Evolutionary conservation across 1,140 invertebrate species (phyloP).

Genomic region (Hetaerina americana): DNA sequence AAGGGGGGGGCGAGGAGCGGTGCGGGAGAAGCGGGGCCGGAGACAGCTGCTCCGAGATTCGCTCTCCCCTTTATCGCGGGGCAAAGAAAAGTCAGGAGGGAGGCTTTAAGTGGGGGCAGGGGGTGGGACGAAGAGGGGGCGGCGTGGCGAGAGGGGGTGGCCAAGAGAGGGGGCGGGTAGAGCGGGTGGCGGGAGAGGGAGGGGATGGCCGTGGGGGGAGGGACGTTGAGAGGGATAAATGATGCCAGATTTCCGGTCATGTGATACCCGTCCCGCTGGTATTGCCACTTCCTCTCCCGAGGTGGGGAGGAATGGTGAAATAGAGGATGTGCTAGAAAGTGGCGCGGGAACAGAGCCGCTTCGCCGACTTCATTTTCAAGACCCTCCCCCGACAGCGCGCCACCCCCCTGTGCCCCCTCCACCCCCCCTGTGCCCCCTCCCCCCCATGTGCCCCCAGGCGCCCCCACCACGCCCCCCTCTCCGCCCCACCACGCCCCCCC

Average conservation of each 20-base stretch:
- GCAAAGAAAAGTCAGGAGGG: too few species aligned
- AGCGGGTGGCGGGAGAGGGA: neutral
- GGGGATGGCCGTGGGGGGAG: neutral
- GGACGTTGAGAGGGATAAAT: conserved; percentile 4
- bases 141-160: neutral
- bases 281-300: conserved; percentile 7
- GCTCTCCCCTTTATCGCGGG: too few species aligned
- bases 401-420: neutral
- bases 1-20: too few species aligned
- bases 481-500: neutral
- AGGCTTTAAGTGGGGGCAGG: too few species aligned
- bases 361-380: neutral
- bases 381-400: neutral
- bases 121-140: neutral
- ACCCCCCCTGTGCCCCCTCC: neutral
- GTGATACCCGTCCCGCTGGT: conserved; percentile 1
- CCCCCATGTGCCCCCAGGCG: neutral
- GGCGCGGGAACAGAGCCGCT: conserved; percentile 5
- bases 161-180: neutral
- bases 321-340: conserved; percentile 6
- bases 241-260: conserved; percentile 8
- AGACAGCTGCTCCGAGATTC: too few species aligned
- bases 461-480: neutral
- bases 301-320: conserved; percentile 5
- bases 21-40: too few species aligned